Percentiles rank a stretch among this genome's conserved stretches.
Evolutionary conservation across 2,888 invertebrate species (phyloP).

Genomic region (Halictus quadricinctus): DNA sequence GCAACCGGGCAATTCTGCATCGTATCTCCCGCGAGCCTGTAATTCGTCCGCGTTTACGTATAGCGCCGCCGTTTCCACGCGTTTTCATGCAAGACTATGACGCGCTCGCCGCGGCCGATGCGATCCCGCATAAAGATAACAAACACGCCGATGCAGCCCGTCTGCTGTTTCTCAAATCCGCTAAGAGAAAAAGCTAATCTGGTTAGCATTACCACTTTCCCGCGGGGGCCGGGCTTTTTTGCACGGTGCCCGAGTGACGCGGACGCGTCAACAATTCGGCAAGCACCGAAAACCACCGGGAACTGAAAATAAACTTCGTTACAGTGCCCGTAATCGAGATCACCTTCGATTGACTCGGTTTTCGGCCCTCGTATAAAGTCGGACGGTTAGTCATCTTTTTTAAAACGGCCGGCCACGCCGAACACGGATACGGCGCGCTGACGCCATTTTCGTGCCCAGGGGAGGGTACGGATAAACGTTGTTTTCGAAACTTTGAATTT

Average conservation of each 20-base stretch:
- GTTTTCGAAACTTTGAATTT: not conserved
- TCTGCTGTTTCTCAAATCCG: conserved; percentile 70
- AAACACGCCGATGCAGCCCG: conserved; percentile 68
- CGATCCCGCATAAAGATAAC: conserved; percentile 74
- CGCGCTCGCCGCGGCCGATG: conserved; percentile 60
- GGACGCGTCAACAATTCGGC: conserved; percentile 30
- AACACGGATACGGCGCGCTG: not conserved
- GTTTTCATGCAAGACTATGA: conserved; percentile 62
- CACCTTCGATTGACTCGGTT: not conserved
- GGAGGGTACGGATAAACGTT: no score
- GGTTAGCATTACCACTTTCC: conserved; percentile 62
- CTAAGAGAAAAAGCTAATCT: conserved; percentile 67
- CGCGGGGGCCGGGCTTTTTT: conserved; percentile 30
- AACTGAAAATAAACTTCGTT: conserved; percentile 16
- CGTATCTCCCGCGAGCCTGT: conserved; percentile 73
- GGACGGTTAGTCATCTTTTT: not conserved
- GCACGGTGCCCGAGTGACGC: not conserved
- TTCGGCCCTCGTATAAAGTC: not conserved
- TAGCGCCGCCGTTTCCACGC: conserved; percentile 56
- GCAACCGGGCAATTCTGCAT: conserved; percentile 71
- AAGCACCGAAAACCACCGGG: not conserved
- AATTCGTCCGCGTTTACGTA: conserved; percentile 74
- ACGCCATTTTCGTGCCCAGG: not conserved
- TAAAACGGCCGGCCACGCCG: not conserved
- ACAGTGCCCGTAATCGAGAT: conserved; percentile 4